Percentiles rank a stretch among this genome's conserved stretches.
These are phyloP conservation scores for Tinea pellionella DNA, from an alignment of 2,888 invertebrate genomes.

Conservation along the genomic window DNA sequence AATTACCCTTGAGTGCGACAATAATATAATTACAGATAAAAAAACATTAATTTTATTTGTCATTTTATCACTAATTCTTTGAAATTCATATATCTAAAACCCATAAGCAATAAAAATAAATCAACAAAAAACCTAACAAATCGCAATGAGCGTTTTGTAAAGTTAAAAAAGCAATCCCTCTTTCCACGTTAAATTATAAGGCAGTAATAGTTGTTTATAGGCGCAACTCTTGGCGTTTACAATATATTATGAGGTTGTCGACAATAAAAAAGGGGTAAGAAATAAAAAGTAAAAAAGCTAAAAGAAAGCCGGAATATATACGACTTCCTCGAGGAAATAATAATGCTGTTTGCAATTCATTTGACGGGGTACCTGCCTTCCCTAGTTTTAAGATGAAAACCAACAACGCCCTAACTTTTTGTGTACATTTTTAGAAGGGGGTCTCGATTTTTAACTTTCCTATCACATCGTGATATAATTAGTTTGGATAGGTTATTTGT, in stretches of 20 bases:
- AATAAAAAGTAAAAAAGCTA: constrained; percentile 60
- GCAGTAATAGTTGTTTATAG: constrained; percentile 63
- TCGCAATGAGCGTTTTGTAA: background rate
- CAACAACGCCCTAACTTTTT: constrained; percentile 40
- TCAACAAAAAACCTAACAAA: background rate
- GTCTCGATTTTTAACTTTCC: constrained; percentile 55
- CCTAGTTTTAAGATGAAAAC: constrained; percentile 52
- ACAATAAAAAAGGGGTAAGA: constrained; percentile 64
- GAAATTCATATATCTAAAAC: no score
- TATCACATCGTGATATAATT: no score
- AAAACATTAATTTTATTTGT: no score
- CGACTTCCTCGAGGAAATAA: constrained; percentile 70
- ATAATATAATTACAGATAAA: no score
- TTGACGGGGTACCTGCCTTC: constrained; percentile 65
- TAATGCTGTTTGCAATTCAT: constrained; percentile 72
- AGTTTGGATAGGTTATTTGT: no score
- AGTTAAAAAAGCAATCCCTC: constrained; percentile 6
- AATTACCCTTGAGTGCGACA: no score
- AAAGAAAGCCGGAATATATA: constrained; percentile 68
- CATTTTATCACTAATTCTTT: no score
- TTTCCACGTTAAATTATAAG: constrained; percentile 46
- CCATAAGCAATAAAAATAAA: background rate
- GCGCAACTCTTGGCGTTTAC: constrained; percentile 57
- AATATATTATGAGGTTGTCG: constrained; percentile 65
- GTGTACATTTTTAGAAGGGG: constrained; percentile 51